Evolutionary conservation across 2,113 vertebrate genomes (phyloP).

Genomic region (Sylvilagus bachmani): DNA sequence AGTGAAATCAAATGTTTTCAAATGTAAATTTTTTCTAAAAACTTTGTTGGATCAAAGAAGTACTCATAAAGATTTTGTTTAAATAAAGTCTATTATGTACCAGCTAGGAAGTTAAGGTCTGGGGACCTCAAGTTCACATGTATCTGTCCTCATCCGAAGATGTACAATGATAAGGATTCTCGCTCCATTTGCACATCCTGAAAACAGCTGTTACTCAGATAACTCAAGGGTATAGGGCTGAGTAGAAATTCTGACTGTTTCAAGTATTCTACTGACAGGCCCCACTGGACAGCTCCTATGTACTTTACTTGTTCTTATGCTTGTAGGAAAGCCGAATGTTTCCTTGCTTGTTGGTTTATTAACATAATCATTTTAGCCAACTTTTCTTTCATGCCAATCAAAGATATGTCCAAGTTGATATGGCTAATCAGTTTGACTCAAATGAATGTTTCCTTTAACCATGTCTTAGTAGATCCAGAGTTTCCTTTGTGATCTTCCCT

Average conservation of each 20-base stretch:
- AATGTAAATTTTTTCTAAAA: constrained; percentile 2
- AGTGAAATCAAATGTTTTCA: constrained; percentile 29
- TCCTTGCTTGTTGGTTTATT: background rate
- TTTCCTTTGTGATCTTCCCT: background rate
- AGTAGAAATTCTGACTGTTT: background rate
- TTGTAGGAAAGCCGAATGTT: background rate
- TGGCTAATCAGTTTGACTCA: background rate
- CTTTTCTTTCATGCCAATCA: background rate
- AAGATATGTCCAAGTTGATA: background rate
- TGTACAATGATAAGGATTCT: background rate
- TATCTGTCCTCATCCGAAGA: background rate
- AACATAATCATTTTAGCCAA: background rate
- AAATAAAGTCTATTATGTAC: background rate
- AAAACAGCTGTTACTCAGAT: background rate
- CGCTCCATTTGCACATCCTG: background rate
- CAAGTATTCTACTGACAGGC: background rate
- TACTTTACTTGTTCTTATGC: background rate
- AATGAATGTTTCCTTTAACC: background rate
- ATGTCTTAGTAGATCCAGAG: background rate
- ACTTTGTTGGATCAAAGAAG: constrained; percentile 5
- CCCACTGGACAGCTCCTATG: background rate
- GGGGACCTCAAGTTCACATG: background rate
- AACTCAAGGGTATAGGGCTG: background rate
- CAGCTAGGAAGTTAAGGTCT: background rate
- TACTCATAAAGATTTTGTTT: background rate